A percentile compares a stretch with the other conserved stretches of the same genome.
Evolutionary conservation across 2,113 vertebrate genomes (phyloP).

Genomic region (Capreolus pygargus): DNA sequence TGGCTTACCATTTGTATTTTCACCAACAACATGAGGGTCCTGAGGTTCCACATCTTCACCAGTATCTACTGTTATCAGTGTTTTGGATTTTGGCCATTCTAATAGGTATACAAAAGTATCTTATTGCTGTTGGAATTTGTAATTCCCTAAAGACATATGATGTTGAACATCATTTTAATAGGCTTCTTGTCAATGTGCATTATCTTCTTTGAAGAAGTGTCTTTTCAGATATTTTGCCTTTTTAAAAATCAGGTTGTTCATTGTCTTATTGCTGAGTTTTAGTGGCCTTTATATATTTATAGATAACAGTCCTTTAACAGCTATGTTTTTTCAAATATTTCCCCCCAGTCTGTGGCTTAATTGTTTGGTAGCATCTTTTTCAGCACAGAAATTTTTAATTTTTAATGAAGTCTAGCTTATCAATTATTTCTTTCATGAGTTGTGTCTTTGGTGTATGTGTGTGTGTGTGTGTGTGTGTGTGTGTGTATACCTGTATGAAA

Average conservation of each 20-base stretch:
- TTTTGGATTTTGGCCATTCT: neutral
- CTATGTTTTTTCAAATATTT: neutral
- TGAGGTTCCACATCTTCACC: neutral
- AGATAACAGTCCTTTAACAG: neutral
- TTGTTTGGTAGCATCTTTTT: neutral
- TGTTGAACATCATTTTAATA: neutral
- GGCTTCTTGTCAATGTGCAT: neutral
- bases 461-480: fast-evolving
- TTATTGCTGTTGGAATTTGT: neutral
- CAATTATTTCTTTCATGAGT: neutral
- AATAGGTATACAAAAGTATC: neutral
- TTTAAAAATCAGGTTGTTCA: neutral
- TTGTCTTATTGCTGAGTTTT: neutral
- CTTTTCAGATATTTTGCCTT: neutral
- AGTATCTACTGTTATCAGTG: neutral
- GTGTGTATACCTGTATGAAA: neutral
- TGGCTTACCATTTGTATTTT: neutral
- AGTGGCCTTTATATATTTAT: neutral
- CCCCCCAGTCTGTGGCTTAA: neutral
- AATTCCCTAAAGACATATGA: neutral
- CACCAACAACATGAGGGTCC: neutral
- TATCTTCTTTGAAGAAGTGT: neutral
- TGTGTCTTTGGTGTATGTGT: neutral
- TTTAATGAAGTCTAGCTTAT: neutral
- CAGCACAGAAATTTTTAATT: neutral